These are phyloP conservation scores for Sylvia atricapilla DNA, from an alignment of 2,113 vertebrate species.

Conservation along the genomic window DNA sequence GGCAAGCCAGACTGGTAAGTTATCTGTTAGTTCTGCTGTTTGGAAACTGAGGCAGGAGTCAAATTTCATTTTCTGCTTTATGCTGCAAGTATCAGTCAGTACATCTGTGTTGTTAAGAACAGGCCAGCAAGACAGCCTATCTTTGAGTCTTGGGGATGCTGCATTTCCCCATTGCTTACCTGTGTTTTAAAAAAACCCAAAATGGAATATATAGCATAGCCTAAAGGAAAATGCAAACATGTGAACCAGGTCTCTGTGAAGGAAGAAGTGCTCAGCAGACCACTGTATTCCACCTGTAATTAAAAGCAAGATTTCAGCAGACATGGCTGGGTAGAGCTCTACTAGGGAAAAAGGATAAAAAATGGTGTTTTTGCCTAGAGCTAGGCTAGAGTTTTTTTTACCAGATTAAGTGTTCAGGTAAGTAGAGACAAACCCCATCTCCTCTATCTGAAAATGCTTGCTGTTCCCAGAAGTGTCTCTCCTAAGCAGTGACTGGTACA, in stretches of 20 bases:
- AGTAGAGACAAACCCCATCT: neutral
- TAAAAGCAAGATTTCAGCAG: neutral
- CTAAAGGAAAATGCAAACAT: neutral
- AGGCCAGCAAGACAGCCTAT: neutral
- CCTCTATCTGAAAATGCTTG: neutral
- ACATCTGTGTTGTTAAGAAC: neutral
- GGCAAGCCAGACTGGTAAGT: slow-evolving; percentile 52
- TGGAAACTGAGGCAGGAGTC: slow-evolving; percentile 62
- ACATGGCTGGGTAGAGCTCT: neutral
- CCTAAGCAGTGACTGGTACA: neutral
- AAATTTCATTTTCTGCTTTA: slow-evolving; percentile 7
- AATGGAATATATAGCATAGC: neutral
- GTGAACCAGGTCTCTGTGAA: neutral
- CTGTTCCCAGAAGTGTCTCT: neutral
- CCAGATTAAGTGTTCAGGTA: neutral
- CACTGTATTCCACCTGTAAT: neutral
- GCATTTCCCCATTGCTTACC: neutral
- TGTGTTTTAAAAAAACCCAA: neutral
- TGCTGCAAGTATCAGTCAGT: neutral
- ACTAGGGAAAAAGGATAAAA: neutral
- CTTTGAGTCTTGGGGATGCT: neutral
- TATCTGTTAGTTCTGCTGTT: slow-evolving; percentile 52
- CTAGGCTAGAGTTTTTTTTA: neutral
- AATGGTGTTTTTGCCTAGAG: neutral
- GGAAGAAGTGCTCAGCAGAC: neutral